Base-by-base conservation (phyloP, 1,140 invertebrate genomes). In the Proales similis region DNA sequence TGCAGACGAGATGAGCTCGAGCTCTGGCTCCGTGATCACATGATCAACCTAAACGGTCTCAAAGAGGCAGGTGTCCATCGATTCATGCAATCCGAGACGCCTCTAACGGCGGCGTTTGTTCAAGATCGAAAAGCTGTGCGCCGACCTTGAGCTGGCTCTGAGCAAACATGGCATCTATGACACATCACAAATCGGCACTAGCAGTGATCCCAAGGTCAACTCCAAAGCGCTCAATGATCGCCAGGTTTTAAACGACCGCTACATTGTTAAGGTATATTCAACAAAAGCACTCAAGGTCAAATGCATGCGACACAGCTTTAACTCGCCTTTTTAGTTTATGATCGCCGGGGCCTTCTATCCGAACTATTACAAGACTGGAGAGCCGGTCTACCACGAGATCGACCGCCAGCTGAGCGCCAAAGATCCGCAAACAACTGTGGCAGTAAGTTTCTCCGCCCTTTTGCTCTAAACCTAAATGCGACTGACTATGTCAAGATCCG, bases 331-430 rank as follows among this genome's bases (percentile, higher is more conserved):
- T n/a, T n/a, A n/a, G 30, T 57, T 57, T 42, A 57, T 57, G 51
- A 57, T 57, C 14, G 51, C 51, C 2, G 51, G 51, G 11, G 51
- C 51, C 45, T 57, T 57, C 20, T 57, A 57, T 57, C 51, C 51
- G 27, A 57, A 57, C 30, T 57, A 57, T 42, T 57, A 26, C 17
- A 57, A 57, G 27, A 42, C 51, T 9, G 4, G 11, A 24, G 20
- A 42, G 3, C 39, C 6, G 17, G 51, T 42, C 45, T 36, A 57
- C 19, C 39, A 14, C 32, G 39, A 45, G 17, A 32, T 46, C 30
- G 27, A 24, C 12, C 20, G 43, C 45, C 32, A n/a, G 26, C 26
- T 61, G 2, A 30, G 33, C 17, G 39, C 3, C 3, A 61, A 61
- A 61, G 42, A 61, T 61, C 26, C 57, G 7, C 24, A 20, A 30